Conservation (phyloP, 1,140 invertebrate genomes). For the Zaprionus ornatus region DNA sequence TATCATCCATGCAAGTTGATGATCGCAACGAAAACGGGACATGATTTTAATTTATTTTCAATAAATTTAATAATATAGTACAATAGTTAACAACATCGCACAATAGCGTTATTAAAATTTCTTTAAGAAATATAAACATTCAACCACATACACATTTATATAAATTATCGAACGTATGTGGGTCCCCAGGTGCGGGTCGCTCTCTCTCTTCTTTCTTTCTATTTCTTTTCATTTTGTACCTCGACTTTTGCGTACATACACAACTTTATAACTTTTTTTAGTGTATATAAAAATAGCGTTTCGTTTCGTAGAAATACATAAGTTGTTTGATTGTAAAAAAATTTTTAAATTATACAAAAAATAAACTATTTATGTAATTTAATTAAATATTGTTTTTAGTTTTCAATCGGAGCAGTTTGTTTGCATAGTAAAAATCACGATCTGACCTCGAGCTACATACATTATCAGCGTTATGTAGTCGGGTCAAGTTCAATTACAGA, state of each 20-base stretch:
- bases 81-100: constrained; percentile 83
- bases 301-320: constrained; percentile 47
- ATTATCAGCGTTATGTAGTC: constrained; percentile 40
- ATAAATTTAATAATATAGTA: constrained; percentile 71
- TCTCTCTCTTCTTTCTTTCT: background rate
- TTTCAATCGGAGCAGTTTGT: constrained; percentile 33
- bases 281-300: constrained; percentile 71
- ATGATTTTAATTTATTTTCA: constrained; percentile 57
- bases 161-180: constrained; percentile 66
- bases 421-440: constrained; percentile 37
- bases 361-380: constrained; percentile 32
- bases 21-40: constrained; percentile 39
- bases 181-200: constrained; percentile 28
- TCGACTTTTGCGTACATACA: constrained; percentile 35
- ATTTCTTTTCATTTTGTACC: background rate
- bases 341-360: constrained; percentile 16
- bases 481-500: constrained; percentile 32
- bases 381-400: constrained; percentile 38
- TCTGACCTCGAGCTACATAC: constrained; percentile 31
- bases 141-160: constrained; percentile 70
- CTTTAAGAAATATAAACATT: constrained; percentile 84
- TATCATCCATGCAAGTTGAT: constrained; percentile 19
- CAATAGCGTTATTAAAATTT: constrained; percentile 84
- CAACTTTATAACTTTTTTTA: constrained; percentile 3
- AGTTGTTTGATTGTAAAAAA: constrained; percentile 52